These are phyloP conservation scores for Cebus imitator DNA, from an alignment of 2,113 vertebrate species.

Conservation along the genomic window DNA sequence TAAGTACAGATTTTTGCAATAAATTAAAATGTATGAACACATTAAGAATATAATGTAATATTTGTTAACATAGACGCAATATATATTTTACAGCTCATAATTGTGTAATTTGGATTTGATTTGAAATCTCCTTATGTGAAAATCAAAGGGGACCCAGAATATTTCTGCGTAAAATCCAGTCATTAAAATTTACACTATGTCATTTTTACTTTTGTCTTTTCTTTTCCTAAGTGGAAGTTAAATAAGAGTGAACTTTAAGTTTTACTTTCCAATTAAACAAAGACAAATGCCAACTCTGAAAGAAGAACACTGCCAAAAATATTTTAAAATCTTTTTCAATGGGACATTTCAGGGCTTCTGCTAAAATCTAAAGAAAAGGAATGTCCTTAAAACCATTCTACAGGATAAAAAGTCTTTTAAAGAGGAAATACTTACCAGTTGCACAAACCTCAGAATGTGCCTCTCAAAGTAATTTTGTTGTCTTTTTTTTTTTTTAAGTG, in stretches of 20 bases:
- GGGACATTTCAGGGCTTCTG: slow-evolving; percentile 13
- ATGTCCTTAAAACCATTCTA: neutral
- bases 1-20: neutral
- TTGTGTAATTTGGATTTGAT: neutral
- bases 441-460: neutral
- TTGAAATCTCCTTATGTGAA: neutral
- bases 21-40: neutral
- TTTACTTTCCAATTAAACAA: slow-evolving; percentile 37
- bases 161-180: neutral
- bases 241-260: slow-evolving; percentile 32
- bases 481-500: neutral
- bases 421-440: neutral
- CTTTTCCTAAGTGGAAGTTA: slow-evolving; percentile 1
- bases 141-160: neutral
- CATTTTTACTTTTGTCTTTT: neutral
- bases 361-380: neutral
- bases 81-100: neutral
- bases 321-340: neutral
- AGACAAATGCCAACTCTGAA: slow-evolving; percentile 13
- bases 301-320: neutral
- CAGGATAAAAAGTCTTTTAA: neutral
- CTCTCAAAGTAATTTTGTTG: neutral
- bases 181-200: neutral
- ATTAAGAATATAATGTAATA: neutral
- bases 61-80: neutral